Conservation (phyloP, 2,113 vertebrate genomes). For the Strix uralensis region DNA sequence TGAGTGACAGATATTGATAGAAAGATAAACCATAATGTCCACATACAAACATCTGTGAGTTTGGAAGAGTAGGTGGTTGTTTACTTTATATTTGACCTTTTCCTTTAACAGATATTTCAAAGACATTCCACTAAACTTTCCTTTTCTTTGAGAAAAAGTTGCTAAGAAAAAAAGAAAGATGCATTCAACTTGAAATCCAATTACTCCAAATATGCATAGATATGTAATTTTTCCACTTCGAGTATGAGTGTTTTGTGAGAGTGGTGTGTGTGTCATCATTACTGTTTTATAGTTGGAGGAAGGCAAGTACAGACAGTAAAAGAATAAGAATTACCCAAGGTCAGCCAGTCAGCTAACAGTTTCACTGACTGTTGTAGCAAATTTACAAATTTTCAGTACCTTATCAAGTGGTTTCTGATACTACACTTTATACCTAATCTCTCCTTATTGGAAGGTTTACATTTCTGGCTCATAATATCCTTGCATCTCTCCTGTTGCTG, state of each 20-base stretch:
- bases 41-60: not conserved
- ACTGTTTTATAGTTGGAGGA: not conserved
- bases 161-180: not conserved
- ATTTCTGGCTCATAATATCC: not conserved
- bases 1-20: not conserved
- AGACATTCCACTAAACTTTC: not conserved
- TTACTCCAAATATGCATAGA: not conserved
- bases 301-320: not conserved
- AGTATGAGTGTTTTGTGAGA: not conserved
- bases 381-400: not conserved
- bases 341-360: not conserved
- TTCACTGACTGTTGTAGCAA: not conserved
- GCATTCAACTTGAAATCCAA: not conserved
- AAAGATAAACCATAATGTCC: not conserved
- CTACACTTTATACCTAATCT: not conserved
- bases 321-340: not conserved
- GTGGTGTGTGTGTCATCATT: not conserved
- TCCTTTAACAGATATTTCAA: not conserved
- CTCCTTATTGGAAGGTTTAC: not conserved
- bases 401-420: not conserved
- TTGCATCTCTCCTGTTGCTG: not conserved
- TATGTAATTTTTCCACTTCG: not conserved
- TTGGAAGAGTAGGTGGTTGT: not conserved
- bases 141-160: not conserved
- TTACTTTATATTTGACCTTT: conserved; percentile 13